Conservation (phyloP, 2,888 invertebrate genomes). For the Hoplodrina blanda region DNA sequence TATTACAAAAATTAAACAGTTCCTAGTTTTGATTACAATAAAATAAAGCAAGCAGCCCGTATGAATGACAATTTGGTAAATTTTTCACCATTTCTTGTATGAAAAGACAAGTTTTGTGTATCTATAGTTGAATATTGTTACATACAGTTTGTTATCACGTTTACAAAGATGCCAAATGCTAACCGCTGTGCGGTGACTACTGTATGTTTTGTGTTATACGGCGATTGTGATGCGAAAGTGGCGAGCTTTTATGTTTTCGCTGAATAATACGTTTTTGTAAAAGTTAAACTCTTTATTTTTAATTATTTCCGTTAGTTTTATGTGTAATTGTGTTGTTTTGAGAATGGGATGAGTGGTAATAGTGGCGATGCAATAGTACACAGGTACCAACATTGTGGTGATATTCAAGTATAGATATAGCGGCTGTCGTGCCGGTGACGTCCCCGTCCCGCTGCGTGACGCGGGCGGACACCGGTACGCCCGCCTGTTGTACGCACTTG, state of each 20-base stretch:
- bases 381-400: conserved; percentile 47
- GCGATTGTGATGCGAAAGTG: conserved; percentile 49
- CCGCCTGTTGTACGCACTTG: conserved; percentile 15
- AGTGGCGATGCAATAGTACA: conserved; percentile 50
- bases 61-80: conserved; percentile 65
- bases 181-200: conserved; percentile 47
- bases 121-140: conserved; percentile 61
- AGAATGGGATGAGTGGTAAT: conserved; percentile 37
- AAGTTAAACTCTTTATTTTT: conserved; percentile 58
- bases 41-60: conserved; percentile 29
- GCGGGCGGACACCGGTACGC: conserved; percentile 8
- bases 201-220: conserved; percentile 50
- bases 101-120: conserved; percentile 56
- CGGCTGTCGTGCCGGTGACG: background rate
- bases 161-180: conserved; percentile 60
- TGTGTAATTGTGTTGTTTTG: conserved; percentile 55
- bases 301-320: conserved; percentile 57
- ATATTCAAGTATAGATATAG: conserved; percentile 59
- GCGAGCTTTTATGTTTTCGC: conserved; percentile 54
- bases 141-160: conserved; percentile 57
- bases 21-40: conserved; percentile 47
- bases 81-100: conserved; percentile 62
- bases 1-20: conserved; percentile 51
- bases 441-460: no score
- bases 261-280: conserved; percentile 61